These are phyloP conservation scores for Chouioia cunea DNA, from an alignment of 2,888 invertebrate species.

Conservation along the genomic window DNA sequence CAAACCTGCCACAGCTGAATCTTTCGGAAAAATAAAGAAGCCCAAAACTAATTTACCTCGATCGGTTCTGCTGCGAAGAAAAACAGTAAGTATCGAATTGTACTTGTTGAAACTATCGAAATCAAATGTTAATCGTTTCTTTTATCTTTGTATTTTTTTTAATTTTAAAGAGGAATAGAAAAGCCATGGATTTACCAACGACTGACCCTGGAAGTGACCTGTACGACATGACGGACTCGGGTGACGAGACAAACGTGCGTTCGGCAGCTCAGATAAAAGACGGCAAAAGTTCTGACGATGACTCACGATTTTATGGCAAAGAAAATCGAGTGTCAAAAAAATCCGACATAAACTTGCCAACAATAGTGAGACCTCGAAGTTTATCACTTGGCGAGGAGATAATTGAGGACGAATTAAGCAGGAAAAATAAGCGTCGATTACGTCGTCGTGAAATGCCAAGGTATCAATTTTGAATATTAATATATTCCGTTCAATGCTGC, in stretches of 20 bases:
- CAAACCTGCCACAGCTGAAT: constrained; percentile 51
- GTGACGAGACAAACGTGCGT: constrained; percentile 67
- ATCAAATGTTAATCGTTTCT: background rate
- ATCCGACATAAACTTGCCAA: constrained; percentile 52
- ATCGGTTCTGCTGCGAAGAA: constrained; percentile 21
- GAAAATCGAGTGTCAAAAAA: constrained; percentile 34
- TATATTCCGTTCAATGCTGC: background rate
- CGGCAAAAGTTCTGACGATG: constrained; percentile 46
- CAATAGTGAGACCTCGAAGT: constrained; percentile 57
- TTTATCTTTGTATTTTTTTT: constrained; percentile 1
- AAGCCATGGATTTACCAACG: constrained; percentile 72
- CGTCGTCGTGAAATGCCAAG: constrained; percentile 56
- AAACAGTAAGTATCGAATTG: constrained; percentile 19
- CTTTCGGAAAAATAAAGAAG: constrained; percentile 30
- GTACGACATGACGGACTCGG: constrained; percentile 69
- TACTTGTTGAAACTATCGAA: background rate
- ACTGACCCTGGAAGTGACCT: constrained; percentile 78
- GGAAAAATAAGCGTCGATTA: constrained; percentile 51
- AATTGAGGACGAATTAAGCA: constrained; percentile 44
- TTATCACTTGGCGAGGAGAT: constrained; percentile 58
- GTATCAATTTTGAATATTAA: constrained; percentile 45
- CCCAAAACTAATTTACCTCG: constrained; percentile 26
- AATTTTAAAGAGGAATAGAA: constrained; percentile 55
- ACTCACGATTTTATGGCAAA: constrained; percentile 20
- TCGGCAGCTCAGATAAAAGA: constrained; percentile 38